These are phyloP conservation scores for Petroica traversi DNA, from an alignment of 2,113 vertebrate species.

Conservation along the genomic window DNA sequence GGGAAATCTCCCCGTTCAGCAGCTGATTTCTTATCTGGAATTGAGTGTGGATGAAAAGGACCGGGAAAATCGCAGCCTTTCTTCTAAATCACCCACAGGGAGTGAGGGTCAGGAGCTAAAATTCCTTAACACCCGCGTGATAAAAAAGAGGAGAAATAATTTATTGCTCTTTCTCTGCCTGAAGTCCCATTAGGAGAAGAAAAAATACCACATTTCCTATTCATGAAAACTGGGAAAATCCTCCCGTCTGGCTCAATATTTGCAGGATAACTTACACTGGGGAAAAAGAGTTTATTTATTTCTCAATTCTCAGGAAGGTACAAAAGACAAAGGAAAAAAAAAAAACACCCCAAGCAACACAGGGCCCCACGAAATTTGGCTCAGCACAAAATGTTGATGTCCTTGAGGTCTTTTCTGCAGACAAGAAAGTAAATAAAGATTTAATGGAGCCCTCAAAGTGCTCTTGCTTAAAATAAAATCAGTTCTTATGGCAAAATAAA, in stretches of 20 bases:
- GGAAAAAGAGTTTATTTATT: not conserved
- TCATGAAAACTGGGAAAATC: not conserved
- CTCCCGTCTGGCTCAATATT: not conserved
- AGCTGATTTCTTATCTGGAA: not conserved
- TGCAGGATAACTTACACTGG: not conserved
- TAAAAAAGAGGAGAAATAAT: not conserved
- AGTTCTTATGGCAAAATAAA: not conserved
- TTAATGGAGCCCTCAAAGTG: not conserved
- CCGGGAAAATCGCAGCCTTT: not conserved
- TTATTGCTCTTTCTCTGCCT: not conserved
- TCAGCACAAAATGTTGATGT: not conserved
- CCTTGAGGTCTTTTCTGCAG: not conserved
- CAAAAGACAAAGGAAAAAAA: not conserved
- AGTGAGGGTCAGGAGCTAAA: not conserved
- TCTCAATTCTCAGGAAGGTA: not conserved
- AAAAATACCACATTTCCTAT: not conserved
- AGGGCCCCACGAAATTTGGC: not conserved
- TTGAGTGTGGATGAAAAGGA: not conserved
- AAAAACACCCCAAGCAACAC: not conserved
- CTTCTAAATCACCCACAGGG: not conserved
- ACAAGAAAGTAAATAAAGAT: slow-evolving; percentile 7
- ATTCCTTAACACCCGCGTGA: not conserved
- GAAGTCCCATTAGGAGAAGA: not conserved
- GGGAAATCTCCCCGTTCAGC: not conserved
- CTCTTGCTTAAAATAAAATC: not conserved